Evolutionary conservation across 2,888 invertebrate genomes (phyloP).

Genomic region (Iselma pallidipennis): DNA sequence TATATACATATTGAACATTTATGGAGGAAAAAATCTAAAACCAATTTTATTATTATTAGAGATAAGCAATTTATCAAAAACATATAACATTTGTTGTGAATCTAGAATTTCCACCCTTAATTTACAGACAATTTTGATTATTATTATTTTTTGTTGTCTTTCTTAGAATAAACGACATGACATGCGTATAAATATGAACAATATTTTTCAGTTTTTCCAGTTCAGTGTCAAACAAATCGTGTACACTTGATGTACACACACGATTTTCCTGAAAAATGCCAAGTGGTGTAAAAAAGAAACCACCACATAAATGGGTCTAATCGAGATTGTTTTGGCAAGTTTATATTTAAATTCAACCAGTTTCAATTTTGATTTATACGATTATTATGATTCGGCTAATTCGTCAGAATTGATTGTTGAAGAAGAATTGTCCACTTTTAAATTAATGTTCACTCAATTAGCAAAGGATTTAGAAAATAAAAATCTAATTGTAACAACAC

Average conservation of each 20-base stretch:
- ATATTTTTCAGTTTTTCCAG: not conserved
- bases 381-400: not conserved
- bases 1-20: too few species aligned
- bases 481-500: slow-evolving; percentile 33
- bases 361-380: not conserved
- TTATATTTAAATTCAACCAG: slow-evolving; percentile 34
- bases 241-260: too few species aligned
- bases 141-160: too few species aligned
- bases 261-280: slow-evolving; percentile 7
- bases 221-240: not conserved
- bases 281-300: slow-evolving; percentile 14
- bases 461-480: slow-evolving; percentile 31
- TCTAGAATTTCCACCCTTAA: too few species aligned
- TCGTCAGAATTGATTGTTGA: not conserved
- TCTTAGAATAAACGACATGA: too few species aligned
- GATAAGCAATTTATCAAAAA: too few species aligned
- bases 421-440: not conserved
- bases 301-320: slow-evolving; percentile 27
- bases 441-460: slow-evolving; percentile 11
- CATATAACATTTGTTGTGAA: too few species aligned
- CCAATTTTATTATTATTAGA: too few species aligned
- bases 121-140: too few species aligned
- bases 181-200: not conserved
- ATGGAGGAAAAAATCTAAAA: too few species aligned
- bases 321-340: slow-evolving; percentile 29